These are phyloP conservation scores for Hafferia zeledoni DNA, from an alignment of 2,797 vertebrate species.

Conservation along the genomic window DNA sequence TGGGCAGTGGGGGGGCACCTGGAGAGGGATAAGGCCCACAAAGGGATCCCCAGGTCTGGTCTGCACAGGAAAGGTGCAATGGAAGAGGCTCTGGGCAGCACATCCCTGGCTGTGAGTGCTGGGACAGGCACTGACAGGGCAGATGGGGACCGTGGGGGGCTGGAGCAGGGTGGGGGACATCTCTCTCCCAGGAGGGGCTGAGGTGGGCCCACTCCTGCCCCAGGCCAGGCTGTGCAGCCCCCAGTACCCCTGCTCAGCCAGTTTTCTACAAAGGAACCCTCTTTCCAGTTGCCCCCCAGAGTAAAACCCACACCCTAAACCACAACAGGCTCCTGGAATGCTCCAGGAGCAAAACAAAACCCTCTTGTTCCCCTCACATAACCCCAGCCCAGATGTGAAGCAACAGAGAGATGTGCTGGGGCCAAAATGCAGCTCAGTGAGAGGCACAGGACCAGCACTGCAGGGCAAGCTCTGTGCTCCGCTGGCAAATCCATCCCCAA, in stretches of 20 bases:
- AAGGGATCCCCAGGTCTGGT: rapidly evolving
- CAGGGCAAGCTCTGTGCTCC: not conserved
- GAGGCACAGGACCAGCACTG: not conserved
- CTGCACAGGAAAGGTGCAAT: rapidly evolving
- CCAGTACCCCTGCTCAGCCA: rapidly evolving
- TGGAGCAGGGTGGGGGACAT: not conserved
- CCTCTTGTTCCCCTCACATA: not conserved
- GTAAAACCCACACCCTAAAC: constrained; percentile 23
- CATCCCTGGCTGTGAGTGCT: rapidly evolving
- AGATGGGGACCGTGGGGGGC: rapidly evolving
- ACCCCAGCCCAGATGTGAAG: constrained; percentile 11
- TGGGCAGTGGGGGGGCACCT: not conserved
- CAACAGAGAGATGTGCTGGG: not conserved
- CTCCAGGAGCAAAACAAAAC: constrained; percentile 20
- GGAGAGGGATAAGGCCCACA: not conserved
- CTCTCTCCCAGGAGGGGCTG: not conserved
- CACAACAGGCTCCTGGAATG: constrained; percentile 30
- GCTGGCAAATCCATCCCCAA: not conserved
- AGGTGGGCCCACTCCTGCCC: not conserved
- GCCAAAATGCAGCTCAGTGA: not conserved
- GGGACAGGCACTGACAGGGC: rapidly evolving
- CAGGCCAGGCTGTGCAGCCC: not conserved
- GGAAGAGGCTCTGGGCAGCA: not conserved
- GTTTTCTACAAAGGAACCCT: not conserved
- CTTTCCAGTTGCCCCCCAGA: not conserved